These are phyloP conservation scores for Cosmia trapezina DNA, from an alignment of 2,888 invertebrate species.

Conservation along the genomic window DNA sequence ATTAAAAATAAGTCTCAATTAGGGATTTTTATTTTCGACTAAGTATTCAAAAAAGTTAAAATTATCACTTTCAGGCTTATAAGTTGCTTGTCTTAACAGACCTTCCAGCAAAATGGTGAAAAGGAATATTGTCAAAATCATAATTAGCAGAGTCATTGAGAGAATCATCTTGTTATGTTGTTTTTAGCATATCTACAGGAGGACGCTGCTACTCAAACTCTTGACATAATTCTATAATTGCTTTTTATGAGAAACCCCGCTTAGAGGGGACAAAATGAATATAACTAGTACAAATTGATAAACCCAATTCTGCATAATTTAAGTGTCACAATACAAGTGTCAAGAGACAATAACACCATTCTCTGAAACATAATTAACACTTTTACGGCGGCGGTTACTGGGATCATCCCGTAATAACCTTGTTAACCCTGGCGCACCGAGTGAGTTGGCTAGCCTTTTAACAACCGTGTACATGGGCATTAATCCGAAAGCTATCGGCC, in stretches of 20 bases:
- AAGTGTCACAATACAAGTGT: conserved; percentile 71
- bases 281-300: conserved; percentile 18
- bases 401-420: conserved; percentile 90
- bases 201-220: too few relatives aligned
- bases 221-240: not conserved
- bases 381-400: conserved; percentile 88
- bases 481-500: conserved; percentile 89
- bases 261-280: not conserved
- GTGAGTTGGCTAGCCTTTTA: conserved; percentile 89
- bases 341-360: conserved; percentile 82
- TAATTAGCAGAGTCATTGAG: too few relatives aligned
- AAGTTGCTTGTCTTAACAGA: too few relatives aligned
- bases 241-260: not conserved
- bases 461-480: conserved; percentile 89
- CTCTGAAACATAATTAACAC: conserved; percentile 89
- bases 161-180: too few relatives aligned
- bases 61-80: not conserved
- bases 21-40: not conserved
- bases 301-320: conserved; percentile 53
- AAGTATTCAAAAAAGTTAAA: not conserved
- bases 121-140: too few relatives aligned
- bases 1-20: conserved; percentile 34
- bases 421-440: conserved; percentile 89
- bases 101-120: too few relatives aligned
- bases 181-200: too few relatives aligned